These are phyloP conservation scores for Mechanitis messenoides DNA, from an alignment of 2,888 invertebrate genomes.

Conservation along the genomic window DNA sequence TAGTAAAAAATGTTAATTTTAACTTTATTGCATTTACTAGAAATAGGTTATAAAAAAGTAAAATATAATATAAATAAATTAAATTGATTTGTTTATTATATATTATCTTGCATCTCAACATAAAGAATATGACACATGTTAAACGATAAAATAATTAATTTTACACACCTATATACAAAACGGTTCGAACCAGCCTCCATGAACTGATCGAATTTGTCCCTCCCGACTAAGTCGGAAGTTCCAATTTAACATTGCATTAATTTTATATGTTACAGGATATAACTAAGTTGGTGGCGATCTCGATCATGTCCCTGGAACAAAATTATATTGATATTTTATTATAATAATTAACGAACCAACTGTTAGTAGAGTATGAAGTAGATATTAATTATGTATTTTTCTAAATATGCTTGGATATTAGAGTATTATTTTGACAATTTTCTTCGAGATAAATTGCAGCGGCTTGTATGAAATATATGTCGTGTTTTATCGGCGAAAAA, in stretches of 20 bases:
- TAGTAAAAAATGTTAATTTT: no score
- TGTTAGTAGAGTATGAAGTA: constrained; percentile 30
- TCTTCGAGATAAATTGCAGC: no score
- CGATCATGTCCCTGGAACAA: no score
- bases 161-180: constrained; percentile 15
- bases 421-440: no score
- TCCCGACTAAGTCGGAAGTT: constrained; percentile 8
- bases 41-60: no score
- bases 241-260: constrained; percentile 2
- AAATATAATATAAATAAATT: no score
- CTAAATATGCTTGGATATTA: no score
- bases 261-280: background rate
- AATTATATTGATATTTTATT: background rate
- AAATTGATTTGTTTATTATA: background rate
- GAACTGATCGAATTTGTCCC: constrained; percentile 7
- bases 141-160: constrained; percentile 2
- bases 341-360: background rate
- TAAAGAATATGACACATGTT: constrained; percentile 5
- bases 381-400: no score
- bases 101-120: background rate
- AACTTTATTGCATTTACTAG: no score
- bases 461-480: no score
- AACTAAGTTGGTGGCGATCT: background rate
- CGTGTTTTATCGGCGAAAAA: no score
- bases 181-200: background rate